Percentiles rank a stretch among this genome's conserved stretches.
Conservation (phyloP, 2,888 invertebrate genomes). For the Junonia oenone region DNA sequence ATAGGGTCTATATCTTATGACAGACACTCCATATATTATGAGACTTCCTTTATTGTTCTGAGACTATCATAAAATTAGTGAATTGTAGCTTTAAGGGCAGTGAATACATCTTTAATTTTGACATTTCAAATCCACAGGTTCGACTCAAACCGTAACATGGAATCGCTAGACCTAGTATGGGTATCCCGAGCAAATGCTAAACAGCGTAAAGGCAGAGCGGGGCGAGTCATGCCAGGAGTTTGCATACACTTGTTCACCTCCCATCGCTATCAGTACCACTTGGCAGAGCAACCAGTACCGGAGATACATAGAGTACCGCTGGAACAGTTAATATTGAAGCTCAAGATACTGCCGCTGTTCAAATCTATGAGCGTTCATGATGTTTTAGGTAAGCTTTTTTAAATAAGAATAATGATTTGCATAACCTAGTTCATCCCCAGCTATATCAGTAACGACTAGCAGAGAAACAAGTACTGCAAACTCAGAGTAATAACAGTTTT, state of each 20-base stretch:
- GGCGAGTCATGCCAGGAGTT: constrained; percentile 92
- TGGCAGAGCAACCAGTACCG: constrained; percentile 88
- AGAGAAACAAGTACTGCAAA: no score
- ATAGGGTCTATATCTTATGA: no score
- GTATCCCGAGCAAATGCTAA: constrained; percentile 93
- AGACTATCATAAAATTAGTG: no score
- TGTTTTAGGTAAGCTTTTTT: constrained; percentile 14
- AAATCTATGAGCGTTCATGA: constrained; percentile 65
- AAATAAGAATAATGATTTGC: no score
- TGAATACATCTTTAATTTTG: not conserved
- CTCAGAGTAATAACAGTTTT: no score
- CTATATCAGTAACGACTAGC: no score
- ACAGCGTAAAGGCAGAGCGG: constrained; percentile 94
- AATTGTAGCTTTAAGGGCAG: no score
- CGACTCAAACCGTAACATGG: constrained; percentile 91
- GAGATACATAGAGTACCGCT: constrained; percentile 94
- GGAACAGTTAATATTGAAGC: constrained; percentile 87
- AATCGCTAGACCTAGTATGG: constrained; percentile 92
- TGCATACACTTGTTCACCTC: constrained; percentile 92
- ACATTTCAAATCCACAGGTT: constrained; percentile 64
- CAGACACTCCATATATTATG: no score
- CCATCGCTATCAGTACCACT: constrained; percentile 82
- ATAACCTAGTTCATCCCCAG: no score
- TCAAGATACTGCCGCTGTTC: constrained; percentile 83
- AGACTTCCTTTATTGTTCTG: no score